Base-by-base conservation (phyloP, 2,113 vertebrate species). In the Mus spicilegus region DNA sequence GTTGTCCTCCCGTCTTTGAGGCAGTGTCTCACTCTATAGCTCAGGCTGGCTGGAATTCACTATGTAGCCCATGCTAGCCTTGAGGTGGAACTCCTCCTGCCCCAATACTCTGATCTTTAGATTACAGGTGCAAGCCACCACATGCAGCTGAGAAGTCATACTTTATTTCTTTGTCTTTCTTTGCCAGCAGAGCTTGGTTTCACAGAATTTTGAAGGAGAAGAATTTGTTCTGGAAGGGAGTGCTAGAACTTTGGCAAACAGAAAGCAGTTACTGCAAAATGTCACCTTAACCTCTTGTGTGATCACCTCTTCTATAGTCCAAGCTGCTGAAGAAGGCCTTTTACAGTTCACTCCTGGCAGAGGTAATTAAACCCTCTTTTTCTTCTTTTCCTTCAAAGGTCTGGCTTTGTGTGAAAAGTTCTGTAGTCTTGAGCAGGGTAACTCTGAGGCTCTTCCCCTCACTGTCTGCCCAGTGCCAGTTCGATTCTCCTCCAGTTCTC, bases 401-500 rank as follows among this genome's bases (percentile, higher is more conserved):
- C 24, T 24, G 82, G 46, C 46, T 51, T 61, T 26, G 0, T 1
- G 11, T 67, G 77, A 16, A 33, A 33, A 75, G 72, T 30, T 19
- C 6, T 30, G 28, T 54, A 46, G n/a, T 49, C 69, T 54, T 56
- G 16, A 49, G 46, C 16, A 61, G 33, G 84, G 54, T 22, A 14
- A 33, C 7, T 73, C 82, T 75, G 89, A 65, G 56, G n/a, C n/a
- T 39, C 67, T 4, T 4, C 61, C 28, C 63, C 39, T 36, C 22
- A n/a, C 30, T 54, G 72, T 46, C 3, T 3, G 24, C 28, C 7
- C 20, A 6, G 26, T 0, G 14, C 24, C 5, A 5, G 30, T 6
- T 1, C 4, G 0, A 17, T 24, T 1, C 12, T 11, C 49, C n/a
- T 54, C 17, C 61, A 54, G 49, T 77, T 24, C n/a, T 26, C 61